Percentiles rank a stretch among this genome's conserved stretches.
Conservation (phyloP, 2,797 vertebrate genomes). For the Zenarchopterus dispar region DNA sequence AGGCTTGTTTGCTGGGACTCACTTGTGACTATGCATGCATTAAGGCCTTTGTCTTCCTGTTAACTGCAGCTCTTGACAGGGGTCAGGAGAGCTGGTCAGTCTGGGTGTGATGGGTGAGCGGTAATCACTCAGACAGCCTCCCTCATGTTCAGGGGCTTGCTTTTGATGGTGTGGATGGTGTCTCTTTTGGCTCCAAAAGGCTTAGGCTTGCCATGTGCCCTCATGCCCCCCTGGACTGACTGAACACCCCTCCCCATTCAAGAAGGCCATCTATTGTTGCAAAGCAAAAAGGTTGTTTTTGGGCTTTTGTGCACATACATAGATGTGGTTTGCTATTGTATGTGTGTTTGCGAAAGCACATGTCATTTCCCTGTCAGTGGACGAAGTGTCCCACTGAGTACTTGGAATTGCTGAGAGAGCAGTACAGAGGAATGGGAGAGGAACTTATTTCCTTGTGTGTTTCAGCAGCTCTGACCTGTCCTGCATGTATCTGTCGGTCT, state of each 20-base stretch:
- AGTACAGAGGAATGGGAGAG: constrained; percentile 26
- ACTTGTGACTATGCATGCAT: constrained; percentile 36
- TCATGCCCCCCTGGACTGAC: constrained; percentile 33
- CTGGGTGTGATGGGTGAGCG: constrained; percentile 52
- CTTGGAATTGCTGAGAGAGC: constrained; percentile 48
- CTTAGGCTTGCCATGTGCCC: constrained; percentile 49
- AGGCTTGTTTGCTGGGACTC: too few relatives aligned
- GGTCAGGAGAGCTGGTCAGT: constrained; percentile 57
- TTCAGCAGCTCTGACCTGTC: constrained; percentile 30
- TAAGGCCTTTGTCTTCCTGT: constrained; percentile 49
- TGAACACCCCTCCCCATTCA: constrained; percentile 24
- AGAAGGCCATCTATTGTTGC: constrained; percentile 56
- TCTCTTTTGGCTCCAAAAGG: constrained; percentile 63
- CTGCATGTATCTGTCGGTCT: constrained; percentile 46
- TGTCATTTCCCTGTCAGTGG: constrained; percentile 36
- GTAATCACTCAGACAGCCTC: constrained; percentile 58
- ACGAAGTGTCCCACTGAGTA: constrained; percentile 35
- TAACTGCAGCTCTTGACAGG: constrained; percentile 42
- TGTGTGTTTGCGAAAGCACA: constrained; percentile 34
- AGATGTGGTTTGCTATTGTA: constrained; percentile 35
- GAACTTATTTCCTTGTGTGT: constrained; percentile 53
- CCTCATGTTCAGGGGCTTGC: constrained; percentile 58
- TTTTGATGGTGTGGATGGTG: constrained; percentile 43
- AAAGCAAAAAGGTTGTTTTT: constrained; percentile 40
- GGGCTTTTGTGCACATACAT: constrained; percentile 45